Evolutionary conservation across 37 sponge, comb jelly and placozoan species (phyloP).

Genomic region (Tethya wilhelma): DNA sequence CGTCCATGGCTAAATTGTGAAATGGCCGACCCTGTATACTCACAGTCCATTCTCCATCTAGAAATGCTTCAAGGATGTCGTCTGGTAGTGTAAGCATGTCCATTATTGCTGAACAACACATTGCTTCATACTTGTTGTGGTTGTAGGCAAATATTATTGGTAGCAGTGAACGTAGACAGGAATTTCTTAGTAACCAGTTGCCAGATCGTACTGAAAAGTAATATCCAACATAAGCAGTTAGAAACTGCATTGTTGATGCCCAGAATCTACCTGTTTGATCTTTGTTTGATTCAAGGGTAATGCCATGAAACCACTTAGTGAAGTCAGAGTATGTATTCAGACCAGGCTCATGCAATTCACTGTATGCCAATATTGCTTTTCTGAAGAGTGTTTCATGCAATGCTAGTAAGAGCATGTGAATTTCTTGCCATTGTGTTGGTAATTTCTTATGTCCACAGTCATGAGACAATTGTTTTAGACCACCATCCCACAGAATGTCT

Average conservation of each 20-base stretch:
- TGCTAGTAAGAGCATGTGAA: constrained; percentile 7
- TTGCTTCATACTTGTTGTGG: constrained; percentile 5
- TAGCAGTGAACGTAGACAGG: neutral
- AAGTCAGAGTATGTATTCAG: neutral
- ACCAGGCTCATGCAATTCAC: neutral
- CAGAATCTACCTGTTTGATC: constrained; percentile 14
- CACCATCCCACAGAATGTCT: constrained; percentile 14
- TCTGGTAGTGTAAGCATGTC: constrained; percentile 11
- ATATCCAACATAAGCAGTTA: constrained; percentile 10
- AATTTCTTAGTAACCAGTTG: neutral
- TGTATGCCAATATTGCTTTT: neutral
- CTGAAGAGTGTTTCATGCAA: neutral
- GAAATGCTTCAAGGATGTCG: neutral
- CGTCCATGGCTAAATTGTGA: neutral
- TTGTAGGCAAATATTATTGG: neutral
- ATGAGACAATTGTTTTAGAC: neutral
- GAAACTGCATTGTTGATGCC: neutral
- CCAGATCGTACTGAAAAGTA: constrained; percentile 1
- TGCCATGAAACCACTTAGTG: neutral
- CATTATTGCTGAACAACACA: neutral
- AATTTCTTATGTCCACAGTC: neutral
- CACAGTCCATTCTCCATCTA: constrained; percentile 5
- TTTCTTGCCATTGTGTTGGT: constrained; percentile 13
- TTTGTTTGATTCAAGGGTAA: neutral
- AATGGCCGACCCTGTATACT: neutral